Evolutionary conservation across 2,888 invertebrate species (phyloP).

Genomic region (Sinotaia quadrata): DNA sequence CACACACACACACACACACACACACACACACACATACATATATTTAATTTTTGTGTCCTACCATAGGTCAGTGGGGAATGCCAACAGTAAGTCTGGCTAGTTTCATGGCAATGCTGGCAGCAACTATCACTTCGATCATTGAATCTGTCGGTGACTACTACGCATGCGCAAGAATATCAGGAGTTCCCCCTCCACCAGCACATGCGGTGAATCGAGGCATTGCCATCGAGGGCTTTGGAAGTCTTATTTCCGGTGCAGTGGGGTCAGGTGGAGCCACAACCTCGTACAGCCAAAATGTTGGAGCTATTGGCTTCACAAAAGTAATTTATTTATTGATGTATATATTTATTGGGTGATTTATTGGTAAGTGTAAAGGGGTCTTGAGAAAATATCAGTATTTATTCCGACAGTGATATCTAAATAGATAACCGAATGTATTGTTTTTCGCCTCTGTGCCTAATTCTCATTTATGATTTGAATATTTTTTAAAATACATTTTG

Average conservation of each 20-base stretch:
- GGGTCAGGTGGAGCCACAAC: conserved; percentile 92
- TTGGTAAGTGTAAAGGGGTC: neutral
- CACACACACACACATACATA: too few relatives aligned
- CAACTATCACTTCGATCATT: conserved; percentile 65
- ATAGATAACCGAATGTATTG: too few relatives aligned
- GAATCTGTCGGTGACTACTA: conserved; percentile 86
- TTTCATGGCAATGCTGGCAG: conserved; percentile 65
- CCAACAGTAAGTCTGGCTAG: conserved; percentile 64
- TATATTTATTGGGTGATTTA: neutral
- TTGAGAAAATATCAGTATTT: neutral
- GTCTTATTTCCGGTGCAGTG: conserved; percentile 86
- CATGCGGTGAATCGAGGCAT: conserved; percentile 90
- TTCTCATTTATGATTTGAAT: too few relatives aligned
- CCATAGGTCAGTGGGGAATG: conserved; percentile 66
- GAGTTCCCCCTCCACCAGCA: conserved; percentile 85
- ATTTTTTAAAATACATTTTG: too few relatives aligned
- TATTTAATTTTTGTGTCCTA: neutral
- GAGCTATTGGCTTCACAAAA: conserved; percentile 89
- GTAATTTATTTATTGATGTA: too few relatives aligned
- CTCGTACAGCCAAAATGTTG: conserved; percentile 91
- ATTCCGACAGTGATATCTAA: neutral
- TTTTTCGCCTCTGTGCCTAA: too few relatives aligned
- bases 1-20: too few relatives aligned
- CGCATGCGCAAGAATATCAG: conserved; percentile 82
- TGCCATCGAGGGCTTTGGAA: conserved; percentile 82